These are phyloP conservation scores for Oreonectes daqikongensis DNA, from an alignment of 2,797 vertebrate species.

Conservation along the genomic window DNA sequence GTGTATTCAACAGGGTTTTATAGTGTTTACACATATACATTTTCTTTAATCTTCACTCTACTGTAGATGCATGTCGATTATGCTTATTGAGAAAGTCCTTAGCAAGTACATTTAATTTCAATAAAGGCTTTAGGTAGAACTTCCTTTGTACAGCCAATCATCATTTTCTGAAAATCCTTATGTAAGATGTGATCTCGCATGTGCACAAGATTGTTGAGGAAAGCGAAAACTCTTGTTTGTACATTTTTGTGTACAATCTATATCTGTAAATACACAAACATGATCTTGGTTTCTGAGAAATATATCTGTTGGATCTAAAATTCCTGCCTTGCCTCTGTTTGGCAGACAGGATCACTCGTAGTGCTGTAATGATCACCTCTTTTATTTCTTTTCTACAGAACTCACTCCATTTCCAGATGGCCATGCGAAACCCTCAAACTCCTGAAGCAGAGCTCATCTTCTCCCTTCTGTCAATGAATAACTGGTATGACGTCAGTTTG, in stretches of 20 bases:
- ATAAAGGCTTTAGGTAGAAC: too few species aligned
- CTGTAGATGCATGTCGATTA: too few species aligned
- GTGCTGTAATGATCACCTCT: slow-evolving; percentile 28
- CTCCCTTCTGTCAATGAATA: slow-evolving; percentile 91
- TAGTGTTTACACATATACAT: neutral
- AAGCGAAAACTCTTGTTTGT: too few species aligned
- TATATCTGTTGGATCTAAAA: neutral
- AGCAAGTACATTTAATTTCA: too few species aligned
- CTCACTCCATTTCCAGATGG: slow-evolving; percentile 94
- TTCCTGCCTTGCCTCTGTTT: neutral
- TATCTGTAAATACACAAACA: neutral
- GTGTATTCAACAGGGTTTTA: neutral
- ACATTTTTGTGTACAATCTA: neutral
- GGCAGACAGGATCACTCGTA: slow-evolving; percentile 20
- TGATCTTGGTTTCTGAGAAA: neutral
- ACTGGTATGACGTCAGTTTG: slow-evolving; percentile 95
- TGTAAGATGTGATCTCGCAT: too few species aligned
- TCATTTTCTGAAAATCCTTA: too few species aligned
- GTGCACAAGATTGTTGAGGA: too few species aligned
- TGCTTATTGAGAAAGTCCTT: too few species aligned
- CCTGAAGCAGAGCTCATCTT: slow-evolving; percentile 85
- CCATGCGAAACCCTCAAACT: slow-evolving; percentile 83
- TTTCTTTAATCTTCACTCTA: too few species aligned
- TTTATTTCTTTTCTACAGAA: slow-evolving; percentile 78
- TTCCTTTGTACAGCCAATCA: too few species aligned